Evolutionary conservation across 1,140 invertebrate genomes (phyloP), one percentile per base, ranked within the genome.

Genomic region (Oreohelix idahoensis): DNA sequence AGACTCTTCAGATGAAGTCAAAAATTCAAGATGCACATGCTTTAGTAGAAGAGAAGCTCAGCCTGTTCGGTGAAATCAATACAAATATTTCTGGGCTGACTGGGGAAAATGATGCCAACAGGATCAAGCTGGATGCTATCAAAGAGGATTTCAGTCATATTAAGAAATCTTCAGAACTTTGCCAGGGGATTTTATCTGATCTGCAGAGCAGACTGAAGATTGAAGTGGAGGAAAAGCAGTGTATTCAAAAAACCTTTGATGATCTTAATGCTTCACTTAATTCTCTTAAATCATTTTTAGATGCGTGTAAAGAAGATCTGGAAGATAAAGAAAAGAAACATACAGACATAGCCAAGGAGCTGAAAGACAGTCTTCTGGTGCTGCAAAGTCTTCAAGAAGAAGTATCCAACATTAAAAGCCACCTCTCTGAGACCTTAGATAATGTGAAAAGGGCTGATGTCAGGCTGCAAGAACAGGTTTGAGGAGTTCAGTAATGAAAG

Each of bases 161-260:
- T n/a, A 10, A 70, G 11, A 45, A 42, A 11, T 53, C 78, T 38
- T 42, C 35, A 11, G 39, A 70, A 32, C 39, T 42, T 10, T 79
- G 32, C 32, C 78, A 69, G 17, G 58, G 69, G 32, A 66, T 23
- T 1, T 17, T 79, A 17, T 42, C 38, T 13, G 63, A 36, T 45
- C 63, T 79, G 17, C 8, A 79, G 78, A 32, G 20, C 26, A n/a
- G 10, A n/a, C 15, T 79, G 35, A 69, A 45, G 69, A 42, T 35
- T 23, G 45, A 70, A 39, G 39, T 79, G 4, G 53, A 81, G 73
- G 84, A 83, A 38, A 78, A 83, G 35, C 69, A 85, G 26, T 80
- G 70, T 45, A 38, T 85, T 26, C 82, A 77, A 32, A 58, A 80
- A 69, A 82, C 83, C 26, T 71, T 85, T 29, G 84, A 84, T 29